phyloP scores from a whole-genome alignment of 1,140 invertebrate species.

The Phortica variegata region DNA sequence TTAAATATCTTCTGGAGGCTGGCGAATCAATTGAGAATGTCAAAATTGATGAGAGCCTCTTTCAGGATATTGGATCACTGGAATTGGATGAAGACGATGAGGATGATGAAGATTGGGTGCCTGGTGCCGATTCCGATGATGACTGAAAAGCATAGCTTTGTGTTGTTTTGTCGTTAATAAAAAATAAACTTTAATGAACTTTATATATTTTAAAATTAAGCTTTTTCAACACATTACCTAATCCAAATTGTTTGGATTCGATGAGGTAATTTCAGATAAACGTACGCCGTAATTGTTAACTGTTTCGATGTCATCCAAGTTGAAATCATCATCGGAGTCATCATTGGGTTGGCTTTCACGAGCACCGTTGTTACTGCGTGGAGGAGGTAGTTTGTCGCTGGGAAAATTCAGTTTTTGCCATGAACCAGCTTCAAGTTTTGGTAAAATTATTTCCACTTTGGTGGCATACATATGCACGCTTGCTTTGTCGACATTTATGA shows the following conservation, averaged over 20 bases:
- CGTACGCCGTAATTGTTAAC: slow-evolving; percentile 28
- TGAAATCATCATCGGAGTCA: slow-evolving; percentile 37
- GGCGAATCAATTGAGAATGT: slow-evolving; percentile 74
- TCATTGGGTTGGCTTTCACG: slow-evolving; percentile 23
- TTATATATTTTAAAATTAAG: no score
- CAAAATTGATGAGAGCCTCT: slow-evolving; percentile 91
- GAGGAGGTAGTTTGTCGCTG: slow-evolving; percentile 39
- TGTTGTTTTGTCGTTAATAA: not conserved
- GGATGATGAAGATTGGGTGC: slow-evolving; percentile 59
- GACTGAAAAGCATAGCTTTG: slow-evolving; percentile 17
- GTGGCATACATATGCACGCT: slow-evolving; percentile 79
- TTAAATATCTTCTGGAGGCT: slow-evolving; percentile 92
- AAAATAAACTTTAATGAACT: no score
- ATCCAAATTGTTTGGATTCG: slow-evolving; percentile 31
- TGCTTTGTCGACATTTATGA: slow-evolving; percentile 70
- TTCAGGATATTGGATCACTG: slow-evolving; percentile 89
- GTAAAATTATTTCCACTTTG: slow-evolving; percentile 95
- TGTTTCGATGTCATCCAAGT: slow-evolving; percentile 58
- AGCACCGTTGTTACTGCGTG: no score
- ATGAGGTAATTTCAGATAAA: slow-evolving; percentile 34
- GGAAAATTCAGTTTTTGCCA: slow-evolving; percentile 80
- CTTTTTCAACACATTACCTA: slow-evolving; percentile 38
- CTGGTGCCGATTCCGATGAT: slow-evolving; percentile 41
- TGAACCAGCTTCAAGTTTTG: slow-evolving; percentile 78
- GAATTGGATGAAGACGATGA: slow-evolving; percentile 78